Evolutionary conservation across 2,888 invertebrate genomes (phyloP), one percentile per base, ranked within the genome.

Genomic region (Campoplex nolae): DNA sequence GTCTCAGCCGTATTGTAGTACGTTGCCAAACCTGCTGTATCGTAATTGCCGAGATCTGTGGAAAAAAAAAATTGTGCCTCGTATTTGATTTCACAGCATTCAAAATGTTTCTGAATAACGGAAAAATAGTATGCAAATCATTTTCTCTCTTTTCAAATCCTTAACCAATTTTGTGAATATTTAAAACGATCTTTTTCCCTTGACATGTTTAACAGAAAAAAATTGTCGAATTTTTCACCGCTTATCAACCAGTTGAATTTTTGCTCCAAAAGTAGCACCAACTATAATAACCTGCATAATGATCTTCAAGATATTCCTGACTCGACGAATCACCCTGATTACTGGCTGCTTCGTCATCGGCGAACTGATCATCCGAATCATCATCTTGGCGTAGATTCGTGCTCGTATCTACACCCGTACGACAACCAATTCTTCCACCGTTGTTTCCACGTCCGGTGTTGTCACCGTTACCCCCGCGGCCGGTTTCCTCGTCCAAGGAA

Each of bases 401-500:
- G 16, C 62, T 51, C 3, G 67, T 78, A 35, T 80, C 75, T 13
- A 65, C 67, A n/a, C 38, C 77, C 7, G 75, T 35, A 2, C 83
- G 71, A 76, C 71, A 70, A 65, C 87, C 79, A 13, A 79, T 80
- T 68, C 85, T 79, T 11, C 88, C 83, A 38, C 85, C 88, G 79
- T 80, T 80, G 51, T 81, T 84, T 54, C 77, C 86, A 13, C 84
- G 80, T 32, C 88, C 86, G 48, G 79, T 84, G 45, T 83, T 82
- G n/a, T 83, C 84, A 8, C 67, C 77, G 8, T 82, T 81, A 42
- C 81, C 91, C 38, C 91, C 90, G 38, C 93, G 83, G n/a, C 95
- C 94, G 48, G 97, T 97, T 90, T 97, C 97, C 76, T 97, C 97
- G 91, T 97, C 97, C 89, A 97, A 96, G 77, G 97, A 97, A 91